These are phyloP conservation scores for Chymomyza costata DNA, from an alignment of 1,140 invertebrate genomes.

Conservation along the genomic window DNA sequence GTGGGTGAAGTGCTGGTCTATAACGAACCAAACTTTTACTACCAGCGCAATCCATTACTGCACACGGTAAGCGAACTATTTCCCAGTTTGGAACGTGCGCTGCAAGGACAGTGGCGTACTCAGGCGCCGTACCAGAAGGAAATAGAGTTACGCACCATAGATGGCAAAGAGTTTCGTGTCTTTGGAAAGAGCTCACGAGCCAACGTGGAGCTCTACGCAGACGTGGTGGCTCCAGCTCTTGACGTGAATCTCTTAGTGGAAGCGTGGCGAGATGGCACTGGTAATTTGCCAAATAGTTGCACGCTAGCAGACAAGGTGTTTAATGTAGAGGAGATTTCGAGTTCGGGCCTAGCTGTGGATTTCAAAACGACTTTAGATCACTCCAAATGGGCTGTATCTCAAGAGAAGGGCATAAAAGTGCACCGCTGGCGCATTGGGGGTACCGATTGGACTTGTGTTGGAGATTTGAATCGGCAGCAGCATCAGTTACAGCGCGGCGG, in stretches of 20 bases:
- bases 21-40: constrained; percentile 85
- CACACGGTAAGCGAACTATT: constrained; percentile 72
- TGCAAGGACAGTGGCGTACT: constrained; percentile 79
- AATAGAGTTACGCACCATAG: constrained; percentile 78
- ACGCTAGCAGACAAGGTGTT: constrained; percentile 77
- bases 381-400: constrained; percentile 92
- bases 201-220: constrained; percentile 89
- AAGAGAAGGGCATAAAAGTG: constrained; percentile 51
- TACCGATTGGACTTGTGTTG: constrained; percentile 88
- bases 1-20: constrained; percentile 85
- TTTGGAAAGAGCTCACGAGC: constrained; percentile 88
- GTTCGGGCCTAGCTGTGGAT: constrained; percentile 77
- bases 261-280: constrained; percentile 90
- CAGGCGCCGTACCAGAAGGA: constrained; percentile 80
- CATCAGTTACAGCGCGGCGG: constrained; percentile 87
- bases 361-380: constrained; percentile 90
- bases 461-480: constrained; percentile 91
- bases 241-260: constrained; percentile 85
- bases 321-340: constrained; percentile 81
- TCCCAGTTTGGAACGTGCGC: constrained; percentile 79
- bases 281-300: constrained; percentile 83
- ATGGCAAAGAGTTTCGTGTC: constrained; percentile 80
- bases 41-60: constrained; percentile 77
- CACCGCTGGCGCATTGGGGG: constrained; percentile 75
- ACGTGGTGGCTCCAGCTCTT: constrained; percentile 85